Conservation (phyloP, 2,888 invertebrate species). For the Pseudococcus jackbeardsleyi region DNA sequence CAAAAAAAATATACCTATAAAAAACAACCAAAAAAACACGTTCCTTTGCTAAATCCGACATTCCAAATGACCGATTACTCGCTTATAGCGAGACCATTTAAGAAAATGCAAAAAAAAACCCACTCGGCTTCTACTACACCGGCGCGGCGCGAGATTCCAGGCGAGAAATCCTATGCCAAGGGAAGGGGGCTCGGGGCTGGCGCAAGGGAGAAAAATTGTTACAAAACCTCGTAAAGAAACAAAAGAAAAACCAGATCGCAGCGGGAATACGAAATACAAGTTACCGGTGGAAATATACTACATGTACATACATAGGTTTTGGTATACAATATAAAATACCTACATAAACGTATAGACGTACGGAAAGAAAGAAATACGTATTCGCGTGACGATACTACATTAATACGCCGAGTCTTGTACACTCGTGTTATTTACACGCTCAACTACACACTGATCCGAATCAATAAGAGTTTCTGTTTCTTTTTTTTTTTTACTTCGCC, state of each 20-base stretch:
- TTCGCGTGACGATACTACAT: slow-evolving; percentile 52
- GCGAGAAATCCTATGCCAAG: not conserved
- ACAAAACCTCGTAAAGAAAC: not conserved
- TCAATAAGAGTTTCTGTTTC: slow-evolving; percentile 39
- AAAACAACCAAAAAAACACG: not conserved
- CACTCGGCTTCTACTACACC: too few relatives aligned
- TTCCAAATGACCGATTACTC: not conserved
- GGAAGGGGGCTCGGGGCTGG: not conserved
- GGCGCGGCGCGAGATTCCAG: too few relatives aligned
- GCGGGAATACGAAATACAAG: slow-evolving; percentile 18
- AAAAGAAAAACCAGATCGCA: not conserved
- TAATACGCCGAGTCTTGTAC: slow-evolving; percentile 23
- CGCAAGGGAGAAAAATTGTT: not conserved
- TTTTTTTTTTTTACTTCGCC: not conserved
- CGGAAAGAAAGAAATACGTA: not conserved
- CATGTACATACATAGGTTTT: too few relatives aligned
- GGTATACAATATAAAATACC: too few relatives aligned
- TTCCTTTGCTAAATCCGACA: not conserved
- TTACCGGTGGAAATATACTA: not conserved
- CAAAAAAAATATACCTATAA: too few relatives aligned
- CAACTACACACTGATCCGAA: slow-evolving; percentile 46
- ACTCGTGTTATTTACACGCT: slow-evolving; percentile 34
- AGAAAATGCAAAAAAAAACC: too few relatives aligned
- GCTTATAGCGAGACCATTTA: too few relatives aligned
- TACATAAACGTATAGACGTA: not conserved